A percentile compares a stretch with the other conserved stretches of the same genome.
Conservation (phyloP, 2,888 invertebrate genomes). For the Petrolisthes manimaculis region DNA sequence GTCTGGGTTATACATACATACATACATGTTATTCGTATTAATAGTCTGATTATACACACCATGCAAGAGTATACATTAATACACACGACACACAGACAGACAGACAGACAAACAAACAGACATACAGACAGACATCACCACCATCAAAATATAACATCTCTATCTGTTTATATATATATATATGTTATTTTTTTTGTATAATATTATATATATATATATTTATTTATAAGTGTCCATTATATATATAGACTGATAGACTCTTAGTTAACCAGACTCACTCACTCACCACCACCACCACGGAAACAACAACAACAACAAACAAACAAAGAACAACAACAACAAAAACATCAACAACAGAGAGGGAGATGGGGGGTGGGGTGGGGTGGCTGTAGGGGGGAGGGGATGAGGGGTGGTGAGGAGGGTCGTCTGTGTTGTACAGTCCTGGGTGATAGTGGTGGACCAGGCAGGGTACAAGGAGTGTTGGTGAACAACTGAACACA, state of each 20-base stretch:
- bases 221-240: constrained; percentile 5
- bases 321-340: not conserved
- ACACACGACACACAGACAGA: not conserved
- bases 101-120: not conserved
- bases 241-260: not conserved
- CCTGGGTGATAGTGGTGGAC: not conserved
- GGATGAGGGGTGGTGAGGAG: not conserved
- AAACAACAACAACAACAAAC: not conserved
- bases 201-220: constrained; percentile 5
- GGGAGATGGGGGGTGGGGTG: not conserved
- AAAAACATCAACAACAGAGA: not conserved
- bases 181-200: not conserved
- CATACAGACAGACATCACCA: not conserved
- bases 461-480: too few relatives aligned
- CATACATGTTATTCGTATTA: not conserved
- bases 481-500: too few relatives aligned
- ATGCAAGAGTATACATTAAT: too few relatives aligned
- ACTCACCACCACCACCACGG: too few relatives aligned
- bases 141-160: not conserved
- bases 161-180: not conserved
- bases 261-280: too few relatives aligned
- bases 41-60: not conserved
- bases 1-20: not conserved
- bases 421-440: not conserved
- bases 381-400: not conserved